These are phyloP conservation scores for Mixornis gularis DNA, from an alignment of 2,113 vertebrate genomes.

Conservation along the genomic window DNA sequence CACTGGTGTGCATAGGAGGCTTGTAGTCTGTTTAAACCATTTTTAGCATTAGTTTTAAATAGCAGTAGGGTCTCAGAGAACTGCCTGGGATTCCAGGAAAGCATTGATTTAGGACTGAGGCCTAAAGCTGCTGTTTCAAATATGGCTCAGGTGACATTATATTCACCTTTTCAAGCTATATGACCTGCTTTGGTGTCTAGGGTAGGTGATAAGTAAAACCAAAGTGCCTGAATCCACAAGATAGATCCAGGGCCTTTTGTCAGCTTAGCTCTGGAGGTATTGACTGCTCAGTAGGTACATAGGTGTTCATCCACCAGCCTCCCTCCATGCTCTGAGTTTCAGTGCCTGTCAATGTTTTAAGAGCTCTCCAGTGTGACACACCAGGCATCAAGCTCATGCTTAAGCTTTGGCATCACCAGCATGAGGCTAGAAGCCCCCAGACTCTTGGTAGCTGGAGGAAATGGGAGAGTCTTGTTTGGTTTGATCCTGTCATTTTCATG, in stretches of 20 bases:
- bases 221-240: not conserved
- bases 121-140: not conserved
- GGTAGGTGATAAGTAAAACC: not conserved
- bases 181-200: not conserved
- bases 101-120: not conserved
- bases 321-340: not conserved
- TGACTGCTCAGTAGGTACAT: rapidly evolving
- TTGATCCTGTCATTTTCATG: not conserved
- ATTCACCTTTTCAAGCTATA: not conserved
- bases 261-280: not conserved
- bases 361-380: not conserved
- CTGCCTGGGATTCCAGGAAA: not conserved
- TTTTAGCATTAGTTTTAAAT: not conserved
- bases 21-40: not conserved
- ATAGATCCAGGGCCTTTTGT: not conserved
- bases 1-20: rapidly evolving
- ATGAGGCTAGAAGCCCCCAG: not conserved
- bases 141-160: not conserved
- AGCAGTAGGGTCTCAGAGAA: not conserved
- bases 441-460: not conserved
- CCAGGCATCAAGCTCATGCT: not conserved
- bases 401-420: not conserved
- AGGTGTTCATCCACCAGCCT: not conserved
- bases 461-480: not conserved
- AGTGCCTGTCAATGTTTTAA: not conserved